These are phyloP conservation scores for Eidolon helvum DNA, from an alignment of 2,113 vertebrate genomes.

Conservation along the genomic window DNA sequence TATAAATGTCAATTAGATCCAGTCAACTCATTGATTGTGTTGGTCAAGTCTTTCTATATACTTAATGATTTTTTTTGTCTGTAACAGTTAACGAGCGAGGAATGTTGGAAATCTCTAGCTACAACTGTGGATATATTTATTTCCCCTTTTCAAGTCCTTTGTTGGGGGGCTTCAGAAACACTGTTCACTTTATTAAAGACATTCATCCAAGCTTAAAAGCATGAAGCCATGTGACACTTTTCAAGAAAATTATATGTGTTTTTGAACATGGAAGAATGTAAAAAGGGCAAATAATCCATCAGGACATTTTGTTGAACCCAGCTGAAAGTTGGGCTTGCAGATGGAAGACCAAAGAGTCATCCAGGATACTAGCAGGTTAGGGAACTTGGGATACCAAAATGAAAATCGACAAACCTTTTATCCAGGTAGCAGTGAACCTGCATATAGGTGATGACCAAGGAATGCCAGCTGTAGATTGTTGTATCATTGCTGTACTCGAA, in stretches of 20 bases:
- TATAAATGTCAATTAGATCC: background rate
- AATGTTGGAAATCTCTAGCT: background rate
- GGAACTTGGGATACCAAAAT: background rate
- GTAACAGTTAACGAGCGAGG: background rate
- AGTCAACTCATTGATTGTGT: background rate
- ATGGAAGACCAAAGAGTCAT: background rate
- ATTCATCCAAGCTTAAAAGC: background rate
- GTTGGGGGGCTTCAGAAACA: background rate
- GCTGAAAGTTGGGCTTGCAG: background rate
- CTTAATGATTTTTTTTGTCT: background rate
- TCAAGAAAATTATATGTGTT: background rate
- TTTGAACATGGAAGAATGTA: background rate
- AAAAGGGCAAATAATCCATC: background rate
- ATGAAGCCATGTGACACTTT: background rate
- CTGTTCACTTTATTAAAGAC: background rate
- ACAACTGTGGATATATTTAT: background rate
- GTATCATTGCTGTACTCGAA: background rate
- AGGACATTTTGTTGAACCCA: background rate
- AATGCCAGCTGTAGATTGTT: background rate
- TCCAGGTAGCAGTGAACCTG: background rate
- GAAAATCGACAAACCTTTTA: background rate
- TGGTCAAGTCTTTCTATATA: background rate
- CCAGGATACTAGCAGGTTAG: background rate
- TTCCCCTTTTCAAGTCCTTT: background rate
- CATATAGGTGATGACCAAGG: background rate